A percentile compares a stretch with the other conserved stretches of the same genome.
Conservation (phyloP, 2,797 vertebrate genomes). For the Urocyon cinereoargenteus region DNA sequence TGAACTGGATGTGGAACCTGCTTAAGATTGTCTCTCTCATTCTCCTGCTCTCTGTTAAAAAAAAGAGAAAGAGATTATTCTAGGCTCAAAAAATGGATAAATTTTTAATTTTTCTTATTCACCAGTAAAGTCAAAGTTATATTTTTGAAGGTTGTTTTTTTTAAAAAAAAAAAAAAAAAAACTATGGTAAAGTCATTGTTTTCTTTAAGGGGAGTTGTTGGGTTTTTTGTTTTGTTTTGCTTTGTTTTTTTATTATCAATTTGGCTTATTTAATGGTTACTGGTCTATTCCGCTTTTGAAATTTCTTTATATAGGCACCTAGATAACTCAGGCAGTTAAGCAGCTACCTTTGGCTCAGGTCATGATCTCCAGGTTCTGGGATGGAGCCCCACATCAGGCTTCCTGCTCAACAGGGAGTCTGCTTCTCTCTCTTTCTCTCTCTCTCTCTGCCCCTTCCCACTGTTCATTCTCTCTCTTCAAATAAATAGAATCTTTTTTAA, state of each 20-base stretch:
- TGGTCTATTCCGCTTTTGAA: conserved; percentile 45
- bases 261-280: conserved; percentile 43
- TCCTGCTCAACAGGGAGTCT: too few species aligned
- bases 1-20: background rate
- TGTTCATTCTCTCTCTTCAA: too few species aligned
- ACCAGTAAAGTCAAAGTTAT: conserved; percentile 37
- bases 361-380: too few species aligned
- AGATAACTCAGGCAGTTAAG: too few species aligned
- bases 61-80: background rate
- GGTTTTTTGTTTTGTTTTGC: background rate
- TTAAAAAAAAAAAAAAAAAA: background rate
- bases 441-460: too few species aligned
- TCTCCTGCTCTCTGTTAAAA: background rate
- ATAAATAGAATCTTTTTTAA: too few species aligned
- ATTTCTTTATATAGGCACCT: background rate
- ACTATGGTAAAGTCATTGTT: conserved; percentile 2
- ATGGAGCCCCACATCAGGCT: too few species aligned
- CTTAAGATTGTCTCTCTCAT: background rate
- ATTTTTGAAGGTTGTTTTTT: conserved; percentile 8
- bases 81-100: conserved; percentile 23
- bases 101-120: background rate
- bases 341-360: too few species aligned
- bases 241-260: background rate
- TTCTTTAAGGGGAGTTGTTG: background rate
- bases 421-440: too few species aligned